Evolutionary conservation across 2,113 vertebrate genomes (phyloP).

Genomic region (Channa maculata): DNA sequence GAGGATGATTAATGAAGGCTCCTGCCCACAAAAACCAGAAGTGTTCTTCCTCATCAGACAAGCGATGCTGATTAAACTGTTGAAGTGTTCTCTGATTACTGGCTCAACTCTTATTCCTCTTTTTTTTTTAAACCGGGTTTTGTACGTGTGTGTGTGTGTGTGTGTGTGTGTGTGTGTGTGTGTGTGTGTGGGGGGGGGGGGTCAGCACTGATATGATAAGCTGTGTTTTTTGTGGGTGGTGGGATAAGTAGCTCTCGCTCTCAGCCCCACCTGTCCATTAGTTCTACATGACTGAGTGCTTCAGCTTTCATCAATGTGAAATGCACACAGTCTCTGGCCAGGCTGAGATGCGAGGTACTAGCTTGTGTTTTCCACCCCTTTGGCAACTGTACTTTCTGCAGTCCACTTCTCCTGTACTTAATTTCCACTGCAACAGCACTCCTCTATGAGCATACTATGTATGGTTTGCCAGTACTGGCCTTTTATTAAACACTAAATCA

Average conservation of each 20-base stretch:
- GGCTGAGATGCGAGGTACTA: conserved; percentile 62
- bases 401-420: conserved; percentile 32
- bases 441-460: background rate
- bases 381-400: conserved; percentile 38
- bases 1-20: conserved; percentile 81
- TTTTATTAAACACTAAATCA: conserved; percentile 14
- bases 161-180: background rate
- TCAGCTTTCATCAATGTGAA: conserved; percentile 74
- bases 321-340: conserved; percentile 56
- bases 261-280: conserved; percentile 76
- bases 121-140: conserved; percentile 6
- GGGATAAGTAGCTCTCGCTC: conserved; percentile 56
- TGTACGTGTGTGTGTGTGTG: background rate
- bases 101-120: conserved; percentile 49
- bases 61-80: conserved; percentile 77
- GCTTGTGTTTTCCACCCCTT: conserved; percentile 32
- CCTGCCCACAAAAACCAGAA: conserved; percentile 70
- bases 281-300: conserved; percentile 70
- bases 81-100: conserved; percentile 78
- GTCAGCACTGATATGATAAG: conserved; percentile 28
- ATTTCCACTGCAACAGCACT: conserved; percentile 3
- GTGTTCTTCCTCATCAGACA: conserved; percentile 81
- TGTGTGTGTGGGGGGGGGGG: background rate
- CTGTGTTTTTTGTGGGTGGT: conserved; percentile 2
- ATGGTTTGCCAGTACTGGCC: background rate